These are phyloP conservation scores for Pelagia noctiluca DNA, from an alignment of 30 jellyfish, hydroid and myxozoan species.

Conservation along the genomic window DNA sequence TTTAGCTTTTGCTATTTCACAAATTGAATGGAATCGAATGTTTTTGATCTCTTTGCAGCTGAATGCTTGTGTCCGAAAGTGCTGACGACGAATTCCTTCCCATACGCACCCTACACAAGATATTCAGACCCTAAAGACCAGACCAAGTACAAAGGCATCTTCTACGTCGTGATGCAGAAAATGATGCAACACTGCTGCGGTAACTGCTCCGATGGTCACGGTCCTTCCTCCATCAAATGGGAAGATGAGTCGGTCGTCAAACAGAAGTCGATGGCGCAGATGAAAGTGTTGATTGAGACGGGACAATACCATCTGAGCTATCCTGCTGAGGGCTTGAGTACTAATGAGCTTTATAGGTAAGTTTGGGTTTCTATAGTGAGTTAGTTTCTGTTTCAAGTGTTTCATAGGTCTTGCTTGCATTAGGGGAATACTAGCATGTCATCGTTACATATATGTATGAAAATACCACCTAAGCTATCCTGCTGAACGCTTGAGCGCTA, in stretches of 20 bases:
- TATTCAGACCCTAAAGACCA: slow-evolving; percentile 20
- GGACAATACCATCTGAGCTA: slow-evolving; percentile 63
- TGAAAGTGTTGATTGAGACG: slow-evolving; percentile 42
- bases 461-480: slow-evolving; percentile 69
- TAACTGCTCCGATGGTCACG: slow-evolving; percentile 88
- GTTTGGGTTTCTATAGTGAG: not conserved
- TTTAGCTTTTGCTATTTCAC: too few relatives aligned
- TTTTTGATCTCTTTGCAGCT: slow-evolving; percentile 50
- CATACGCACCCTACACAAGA: slow-evolving; percentile 81
- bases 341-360: slow-evolving; percentile 80
- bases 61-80: slow-evolving; percentile 76
- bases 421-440: too few relatives aligned
- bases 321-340: slow-evolving; percentile 69
- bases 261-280: slow-evolving; percentile 27
- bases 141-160: slow-evolving; percentile 64
- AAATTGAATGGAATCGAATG: too few relatives aligned
- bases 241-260: slow-evolving; percentile 43
- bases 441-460: too few relatives aligned
- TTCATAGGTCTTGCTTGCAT: not conserved
- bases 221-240: slow-evolving; percentile 70
- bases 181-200: slow-evolving; percentile 86
- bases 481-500: slow-evolving; percentile 58
- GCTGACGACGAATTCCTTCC: slow-evolving; percentile 75
- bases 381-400: not conserved
- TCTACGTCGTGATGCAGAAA: slow-evolving; percentile 50